phyloP scores from a whole-genome alignment of 2,888 invertebrate species.

The Cephus pygmeus region DNA sequence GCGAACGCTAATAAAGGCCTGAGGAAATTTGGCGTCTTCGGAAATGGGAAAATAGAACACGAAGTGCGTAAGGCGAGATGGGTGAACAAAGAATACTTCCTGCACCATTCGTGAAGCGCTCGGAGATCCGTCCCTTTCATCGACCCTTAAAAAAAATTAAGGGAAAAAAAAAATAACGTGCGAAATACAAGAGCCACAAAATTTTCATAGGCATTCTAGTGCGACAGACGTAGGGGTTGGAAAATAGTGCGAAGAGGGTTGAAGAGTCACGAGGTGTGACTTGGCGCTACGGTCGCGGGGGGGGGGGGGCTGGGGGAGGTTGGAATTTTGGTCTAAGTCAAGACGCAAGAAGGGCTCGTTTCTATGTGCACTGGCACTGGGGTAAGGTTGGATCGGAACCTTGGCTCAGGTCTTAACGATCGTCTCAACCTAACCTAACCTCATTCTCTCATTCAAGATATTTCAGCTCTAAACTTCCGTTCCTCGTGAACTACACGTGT shows the following conservation, averaged over 20 bases:
- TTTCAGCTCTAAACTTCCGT: neutral
- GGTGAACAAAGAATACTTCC: neutral
- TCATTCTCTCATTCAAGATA: neutral
- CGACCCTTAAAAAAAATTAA: neutral
- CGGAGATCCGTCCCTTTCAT: neutral
- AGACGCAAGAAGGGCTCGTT: neutral
- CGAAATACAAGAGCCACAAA: neutral
- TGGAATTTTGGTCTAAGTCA: neutral
- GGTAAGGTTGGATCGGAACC: neutral
- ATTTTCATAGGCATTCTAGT: neutral
- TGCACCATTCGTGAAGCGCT: neutral
- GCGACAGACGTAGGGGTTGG: neutral
- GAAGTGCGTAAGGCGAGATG: neutral
- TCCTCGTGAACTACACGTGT: neutral
- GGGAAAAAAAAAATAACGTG: neutral
- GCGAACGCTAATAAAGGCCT: neutral
- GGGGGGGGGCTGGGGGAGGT: too few species aligned
- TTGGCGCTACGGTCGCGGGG: neutral
- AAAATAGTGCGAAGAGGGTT: neutral
- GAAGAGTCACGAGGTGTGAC: neutral
- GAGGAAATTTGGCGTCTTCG: neutral
- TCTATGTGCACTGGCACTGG: neutral
- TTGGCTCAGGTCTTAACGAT: neutral
- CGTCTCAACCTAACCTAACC: neutral
- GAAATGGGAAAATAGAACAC: neutral